phyloP scores from a whole-genome alignment of 2,113 vertebrate genomes.

The Xenopus laevis region DNA sequence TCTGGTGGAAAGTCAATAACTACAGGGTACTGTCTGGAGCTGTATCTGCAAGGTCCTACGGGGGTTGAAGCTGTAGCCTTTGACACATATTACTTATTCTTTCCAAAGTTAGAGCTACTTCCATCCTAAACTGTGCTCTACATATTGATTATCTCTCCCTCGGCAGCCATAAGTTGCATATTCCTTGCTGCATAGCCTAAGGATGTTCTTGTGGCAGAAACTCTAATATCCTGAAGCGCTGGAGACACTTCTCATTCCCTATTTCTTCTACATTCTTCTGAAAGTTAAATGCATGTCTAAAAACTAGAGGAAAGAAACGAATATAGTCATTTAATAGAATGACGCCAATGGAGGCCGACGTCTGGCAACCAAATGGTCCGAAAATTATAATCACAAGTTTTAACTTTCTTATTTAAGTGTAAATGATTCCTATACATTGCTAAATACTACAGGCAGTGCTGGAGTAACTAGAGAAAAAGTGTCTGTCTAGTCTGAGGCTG shows the following conservation, averaged over 20 bases:
- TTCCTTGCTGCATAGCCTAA: conserved; percentile 16
- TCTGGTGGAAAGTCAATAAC: conserved; percentile 19
- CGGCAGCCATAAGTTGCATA: not conserved
- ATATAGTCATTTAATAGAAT: too few species aligned
- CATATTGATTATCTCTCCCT: conserved; percentile 23
- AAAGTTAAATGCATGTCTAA: not conserved
- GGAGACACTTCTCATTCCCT: not conserved
- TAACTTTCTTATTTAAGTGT: too few species aligned
- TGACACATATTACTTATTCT: conserved; percentile 29
- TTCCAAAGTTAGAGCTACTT: conserved; percentile 20
- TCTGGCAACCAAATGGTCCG: too few species aligned
- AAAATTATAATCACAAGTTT: too few species aligned
- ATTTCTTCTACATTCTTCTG: not conserved
- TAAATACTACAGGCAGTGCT: too few species aligned
- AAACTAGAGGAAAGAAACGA: too few species aligned
- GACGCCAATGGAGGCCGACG: too few species aligned
- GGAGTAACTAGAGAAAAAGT: too few species aligned
- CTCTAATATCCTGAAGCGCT: not conserved
- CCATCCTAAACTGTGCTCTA: conserved; percentile 6
- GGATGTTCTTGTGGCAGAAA: conserved; percentile 16
- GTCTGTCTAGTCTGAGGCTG: too few species aligned
- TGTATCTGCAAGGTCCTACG: not conserved
- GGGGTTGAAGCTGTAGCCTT: conserved; percentile 2
- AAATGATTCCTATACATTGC: too few species aligned
- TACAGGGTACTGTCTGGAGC: conserved; percentile 7